Conservation (phyloP, 2,797 vertebrate genomes). For the Lutjanus argentimaculatus region DNA sequence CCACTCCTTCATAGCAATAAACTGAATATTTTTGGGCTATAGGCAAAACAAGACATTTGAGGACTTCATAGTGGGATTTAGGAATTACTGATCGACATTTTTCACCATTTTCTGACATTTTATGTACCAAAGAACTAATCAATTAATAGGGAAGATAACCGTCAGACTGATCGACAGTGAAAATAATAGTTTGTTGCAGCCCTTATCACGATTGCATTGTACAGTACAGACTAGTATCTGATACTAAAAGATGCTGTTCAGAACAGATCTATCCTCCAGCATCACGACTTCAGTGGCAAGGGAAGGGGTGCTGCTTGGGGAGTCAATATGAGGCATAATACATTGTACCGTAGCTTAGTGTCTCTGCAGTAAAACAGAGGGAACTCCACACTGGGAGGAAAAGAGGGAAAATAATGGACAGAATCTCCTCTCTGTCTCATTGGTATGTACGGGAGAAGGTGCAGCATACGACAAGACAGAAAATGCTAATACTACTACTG, state of each 20-base stretch:
- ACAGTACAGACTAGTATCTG: background rate
- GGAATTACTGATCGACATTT: too few species aligned
- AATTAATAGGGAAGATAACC: too few species aligned
- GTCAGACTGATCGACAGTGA: too few species aligned
- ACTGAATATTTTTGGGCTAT: too few species aligned
- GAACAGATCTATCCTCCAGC: conserved; percentile 31
- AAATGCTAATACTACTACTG: conserved; percentile 7
- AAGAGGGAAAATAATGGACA: background rate
- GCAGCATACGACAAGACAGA: background rate
- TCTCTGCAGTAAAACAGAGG: background rate
- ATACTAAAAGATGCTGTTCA: background rate
- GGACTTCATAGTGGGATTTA: too few species aligned
- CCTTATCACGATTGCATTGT: background rate
- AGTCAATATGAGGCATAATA: conserved; percentile 22
- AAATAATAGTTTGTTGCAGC: too few species aligned
- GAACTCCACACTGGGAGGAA: background rate
- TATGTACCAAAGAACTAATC: too few species aligned
- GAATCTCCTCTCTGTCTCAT: background rate
- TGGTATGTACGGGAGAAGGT: background rate
- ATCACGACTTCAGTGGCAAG: conserved; percentile 40
- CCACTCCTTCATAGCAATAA: too few species aligned
- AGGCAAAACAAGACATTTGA: too few species aligned
- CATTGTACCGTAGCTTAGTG: background rate
- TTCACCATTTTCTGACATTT: too few species aligned
- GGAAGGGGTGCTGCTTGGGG: background rate